A percentile compares a stretch with the other conserved stretches of the same genome.
Conservation (phyloP, 2,888 invertebrate genomes). For the Barypeithes pellucidus region DNA sequence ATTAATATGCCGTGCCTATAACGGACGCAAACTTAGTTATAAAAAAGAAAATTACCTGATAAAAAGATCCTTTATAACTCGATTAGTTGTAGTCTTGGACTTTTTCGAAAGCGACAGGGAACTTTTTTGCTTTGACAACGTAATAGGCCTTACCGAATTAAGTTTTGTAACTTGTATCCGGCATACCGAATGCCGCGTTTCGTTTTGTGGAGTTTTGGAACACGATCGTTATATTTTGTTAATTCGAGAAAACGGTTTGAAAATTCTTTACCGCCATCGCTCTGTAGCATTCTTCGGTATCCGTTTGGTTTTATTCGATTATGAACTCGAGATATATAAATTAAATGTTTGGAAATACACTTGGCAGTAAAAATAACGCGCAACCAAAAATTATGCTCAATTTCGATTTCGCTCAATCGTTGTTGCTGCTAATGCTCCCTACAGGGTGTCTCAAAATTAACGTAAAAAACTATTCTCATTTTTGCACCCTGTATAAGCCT, state of each 20-base stretch:
- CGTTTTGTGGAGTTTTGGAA: slow-evolving; percentile 13
- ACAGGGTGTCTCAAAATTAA: no score
- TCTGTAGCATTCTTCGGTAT: no score
- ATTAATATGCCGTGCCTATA: not conserved
- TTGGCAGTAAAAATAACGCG: no score
- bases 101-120: slow-evolving; percentile 17
- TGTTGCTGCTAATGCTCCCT: no score
- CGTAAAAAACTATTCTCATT: no score
- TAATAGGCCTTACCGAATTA: slow-evolving; percentile 32
- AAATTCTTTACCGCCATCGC: not conserved
- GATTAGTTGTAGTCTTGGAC: slow-evolving; percentile 21
- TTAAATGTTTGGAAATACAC: no score
- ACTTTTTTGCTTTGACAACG: slow-evolving; percentile 31
- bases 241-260: not conserved
- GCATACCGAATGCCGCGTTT: slow-evolving; percentile 21
- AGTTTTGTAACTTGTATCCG: slow-evolving; percentile 21
- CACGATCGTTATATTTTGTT: not conserved
- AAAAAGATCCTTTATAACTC: slow-evolving; percentile 30
- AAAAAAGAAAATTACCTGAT: slow-evolving; percentile 7
- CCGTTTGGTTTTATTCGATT: not conserved
- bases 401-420: no score
- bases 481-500: no score
- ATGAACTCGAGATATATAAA: no score
- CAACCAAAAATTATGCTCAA: no score
- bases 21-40: not conserved